Evolutionary conservation across 2,113 vertebrate species (phyloP), one percentile per base, ranked within the genome.

Genomic region (Gallinago paraguaiae): DNA sequence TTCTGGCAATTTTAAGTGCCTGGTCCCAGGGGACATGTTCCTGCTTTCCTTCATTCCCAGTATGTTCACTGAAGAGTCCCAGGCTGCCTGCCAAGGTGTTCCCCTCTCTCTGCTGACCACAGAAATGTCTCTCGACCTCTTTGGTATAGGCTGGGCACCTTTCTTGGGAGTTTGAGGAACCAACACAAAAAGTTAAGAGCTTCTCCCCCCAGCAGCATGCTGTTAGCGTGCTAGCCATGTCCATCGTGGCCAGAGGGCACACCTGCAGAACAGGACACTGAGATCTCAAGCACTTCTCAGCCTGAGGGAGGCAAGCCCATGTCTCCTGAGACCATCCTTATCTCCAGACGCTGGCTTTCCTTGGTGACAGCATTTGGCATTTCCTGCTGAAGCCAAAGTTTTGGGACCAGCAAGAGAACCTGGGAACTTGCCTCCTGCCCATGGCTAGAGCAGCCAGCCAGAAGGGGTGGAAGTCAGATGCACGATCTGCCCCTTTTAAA

Each of bases 191-290:
- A n/a, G 13, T 51, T 51, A 45, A 57, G 71, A 37, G 31, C 27
- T 51, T 37, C 51, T 65, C 13, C 65, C 12, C 14, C 2, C 33
- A n/a, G 28, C 76, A 72, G 41, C 4, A 0, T 2, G 4, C 39
- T 45, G 57, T 56, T 63, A 63, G 57, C 4, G 16, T 0, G 1
- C 60, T 74, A 31, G 43, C 0, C 1, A 22, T 57, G 43, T 48
- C 57, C 28, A 13, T 16, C 8, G n/a, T 39, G 60, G 17, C 28
- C 4, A 2, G 24, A 61, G 61, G 22, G 20, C 57, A 54, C n/a
- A 23, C 17, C 31, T 86, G 20, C 13, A 48, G 53, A 60, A 75
- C 0, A 1, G 24, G 13, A 10, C 25, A 30, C 33, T 0, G 4
- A 72, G 28, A n/a, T 30, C 39, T 54, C 28, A 54, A 28, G 18